Evolutionary conservation across 2,797 vertebrate species (phyloP).

Genomic region (Pipistrellus kuhlii): DNA sequence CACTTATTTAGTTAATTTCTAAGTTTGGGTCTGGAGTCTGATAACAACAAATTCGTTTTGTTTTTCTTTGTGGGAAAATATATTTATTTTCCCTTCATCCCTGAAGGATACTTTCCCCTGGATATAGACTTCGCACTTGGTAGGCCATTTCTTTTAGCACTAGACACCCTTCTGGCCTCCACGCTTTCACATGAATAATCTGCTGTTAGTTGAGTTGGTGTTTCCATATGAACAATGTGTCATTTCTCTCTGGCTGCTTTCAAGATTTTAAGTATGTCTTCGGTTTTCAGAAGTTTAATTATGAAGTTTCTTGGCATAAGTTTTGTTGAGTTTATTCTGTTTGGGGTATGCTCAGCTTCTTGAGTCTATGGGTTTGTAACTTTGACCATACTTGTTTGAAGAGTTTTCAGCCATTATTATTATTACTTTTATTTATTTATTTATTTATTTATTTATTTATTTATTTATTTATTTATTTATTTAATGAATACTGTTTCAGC

Average conservation of each 20-base stretch:
- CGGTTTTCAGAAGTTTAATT: slow-evolving; percentile 37
- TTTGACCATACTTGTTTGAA: neutral
- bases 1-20: neutral
- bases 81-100: neutral
- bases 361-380: neutral
- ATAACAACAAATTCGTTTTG: neutral
- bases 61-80: slow-evolving; percentile 14
- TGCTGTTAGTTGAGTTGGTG: neutral
- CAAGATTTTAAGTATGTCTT: slow-evolving; percentile 8
- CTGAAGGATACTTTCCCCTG: neutral
- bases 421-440: neutral
- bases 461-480: neutral
- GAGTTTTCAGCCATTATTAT: neutral
- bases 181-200: neutral
- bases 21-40: neutral
- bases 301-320: neutral
- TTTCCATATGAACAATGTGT: neutral
- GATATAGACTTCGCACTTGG: neutral
- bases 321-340: neutral
- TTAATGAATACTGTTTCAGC: neutral
- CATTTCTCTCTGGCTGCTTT: neutral
- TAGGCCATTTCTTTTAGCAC: neutral
- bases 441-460: slow-evolving; percentile 14
- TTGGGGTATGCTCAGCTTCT: neutral
- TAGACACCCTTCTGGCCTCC: neutral